Base-by-base conservation (phyloP, 2,888 invertebrate genomes). In the Hemicrepidius hirtus region DNA sequence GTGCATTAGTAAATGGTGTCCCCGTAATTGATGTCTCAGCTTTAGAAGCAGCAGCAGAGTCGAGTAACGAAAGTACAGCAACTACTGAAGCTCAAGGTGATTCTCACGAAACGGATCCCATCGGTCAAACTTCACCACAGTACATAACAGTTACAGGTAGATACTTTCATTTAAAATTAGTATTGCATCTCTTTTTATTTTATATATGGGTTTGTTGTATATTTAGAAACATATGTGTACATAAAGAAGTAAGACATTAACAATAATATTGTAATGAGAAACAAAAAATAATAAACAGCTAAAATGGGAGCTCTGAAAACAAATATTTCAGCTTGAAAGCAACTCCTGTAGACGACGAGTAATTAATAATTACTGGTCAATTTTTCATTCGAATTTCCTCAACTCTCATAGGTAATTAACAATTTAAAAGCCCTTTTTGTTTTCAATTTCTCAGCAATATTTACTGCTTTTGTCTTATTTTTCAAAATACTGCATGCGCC, bases 141-240 rank as follows among this genome's bases (percentile, higher is more conserved):
- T 94, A 92, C 85, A 94, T 94, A 78, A 92, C 93, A 40, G 93
- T 94, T 32, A 91, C 93, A 81, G 93, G 93, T 92, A 85, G 7
- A 5, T 49, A 13, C 7, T n/a, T n/a, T n/a, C 18, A 44, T 18
- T 44, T 5, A 18, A 44, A 44, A 44, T 18, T 24, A 9, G 21
- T 37, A 35, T 50, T 16, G 12, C 49, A 86, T 88, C 85, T 74
- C 20, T 35, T n/a, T 50, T 49, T 50, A 64, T 62, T 32, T 75
- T 37, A 20, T 13, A 32, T 32, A 32, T 9, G 7, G 32, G 20
- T 24, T 12, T 9, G 24, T 24, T 12, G n/a, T 55, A 62, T 21
- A 49, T 16, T 6, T 49, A 49, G 21, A 24, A 5, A 40, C 35
- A 50, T 24, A n/a, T n/a, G n/a, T n/a, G 24, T 24, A 24, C 5